Evolutionary conservation across 2,888 invertebrate genomes (phyloP).

Genomic region (Cantharis rufa): DNA sequence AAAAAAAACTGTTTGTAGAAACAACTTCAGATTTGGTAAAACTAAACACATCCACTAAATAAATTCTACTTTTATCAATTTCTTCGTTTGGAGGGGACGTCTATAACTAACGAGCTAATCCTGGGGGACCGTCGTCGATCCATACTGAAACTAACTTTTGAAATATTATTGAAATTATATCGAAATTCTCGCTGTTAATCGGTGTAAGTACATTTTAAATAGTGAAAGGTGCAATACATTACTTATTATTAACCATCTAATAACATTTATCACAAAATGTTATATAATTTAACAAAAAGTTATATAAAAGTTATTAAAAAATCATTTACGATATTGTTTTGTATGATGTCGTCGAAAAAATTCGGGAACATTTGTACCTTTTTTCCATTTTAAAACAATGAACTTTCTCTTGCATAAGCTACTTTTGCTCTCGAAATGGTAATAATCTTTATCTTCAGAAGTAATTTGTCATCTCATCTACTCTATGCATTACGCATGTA

Average conservation of each 20-base stretch:
- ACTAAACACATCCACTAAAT: not conserved
- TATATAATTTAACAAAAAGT: not conserved
- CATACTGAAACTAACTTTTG: not conserved
- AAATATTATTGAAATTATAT: not conserved
- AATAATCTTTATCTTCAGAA: not conserved
- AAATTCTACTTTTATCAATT: not conserved
- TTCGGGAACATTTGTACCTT: not conserved
- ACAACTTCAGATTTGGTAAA: not conserved
- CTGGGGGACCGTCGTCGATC: not conserved
- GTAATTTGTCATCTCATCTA: not conserved
- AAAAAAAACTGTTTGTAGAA: not conserved
- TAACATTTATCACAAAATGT: not conserved
- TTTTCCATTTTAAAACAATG: not conserved
- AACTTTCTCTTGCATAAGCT: not conserved
- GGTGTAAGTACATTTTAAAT: not conserved
- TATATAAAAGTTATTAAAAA: not conserved
- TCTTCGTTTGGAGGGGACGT: not conserved
- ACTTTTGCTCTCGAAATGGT: not conserved
- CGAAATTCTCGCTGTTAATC: not conserved
- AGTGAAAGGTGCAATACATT: not conserved
- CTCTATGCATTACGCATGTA: too few relatives aligned
- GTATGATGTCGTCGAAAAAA: not conserved
- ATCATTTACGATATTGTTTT: not conserved
- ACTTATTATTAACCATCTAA: not conserved
- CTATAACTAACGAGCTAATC: not conserved